phyloP scores from a whole-genome alignment of 2,888 invertebrate species.

The Spisula subtruncata region DNA sequence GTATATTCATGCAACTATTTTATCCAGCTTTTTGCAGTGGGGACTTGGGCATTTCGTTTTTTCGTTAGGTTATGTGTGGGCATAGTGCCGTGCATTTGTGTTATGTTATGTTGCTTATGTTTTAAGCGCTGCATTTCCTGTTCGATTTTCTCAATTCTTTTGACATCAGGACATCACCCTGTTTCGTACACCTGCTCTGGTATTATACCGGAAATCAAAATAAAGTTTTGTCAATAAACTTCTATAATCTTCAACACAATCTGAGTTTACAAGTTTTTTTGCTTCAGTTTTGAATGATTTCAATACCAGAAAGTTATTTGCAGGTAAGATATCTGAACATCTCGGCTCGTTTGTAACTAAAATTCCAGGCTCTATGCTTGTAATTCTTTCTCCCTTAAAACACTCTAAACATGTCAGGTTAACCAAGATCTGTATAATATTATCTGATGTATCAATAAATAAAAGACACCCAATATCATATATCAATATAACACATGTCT shows the following conservation, averaged over 20 bases:
- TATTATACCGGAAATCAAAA: neutral
- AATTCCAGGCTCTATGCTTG: neutral
- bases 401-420: no score
- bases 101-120: no score
- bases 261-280: neutral
- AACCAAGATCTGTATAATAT: neutral
- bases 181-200: neutral
- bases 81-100: no score
- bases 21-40: no score
- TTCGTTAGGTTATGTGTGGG: no score
- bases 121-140: no score
- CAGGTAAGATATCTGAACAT: neutral
- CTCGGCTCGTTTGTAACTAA: neutral
- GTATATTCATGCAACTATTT: no score
- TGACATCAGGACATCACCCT: neutral
- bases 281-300: neutral
- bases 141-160: no score
- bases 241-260: neutral
- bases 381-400: neutral
- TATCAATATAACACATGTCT: no score
- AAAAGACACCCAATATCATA: no score
- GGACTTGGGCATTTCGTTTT: no score
- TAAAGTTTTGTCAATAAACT: neutral
- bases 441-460: no score
- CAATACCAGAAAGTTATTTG: neutral